phyloP scores from a whole-genome alignment of 2,888 invertebrate genomes.

The Stramonita haemastoma region DNA sequence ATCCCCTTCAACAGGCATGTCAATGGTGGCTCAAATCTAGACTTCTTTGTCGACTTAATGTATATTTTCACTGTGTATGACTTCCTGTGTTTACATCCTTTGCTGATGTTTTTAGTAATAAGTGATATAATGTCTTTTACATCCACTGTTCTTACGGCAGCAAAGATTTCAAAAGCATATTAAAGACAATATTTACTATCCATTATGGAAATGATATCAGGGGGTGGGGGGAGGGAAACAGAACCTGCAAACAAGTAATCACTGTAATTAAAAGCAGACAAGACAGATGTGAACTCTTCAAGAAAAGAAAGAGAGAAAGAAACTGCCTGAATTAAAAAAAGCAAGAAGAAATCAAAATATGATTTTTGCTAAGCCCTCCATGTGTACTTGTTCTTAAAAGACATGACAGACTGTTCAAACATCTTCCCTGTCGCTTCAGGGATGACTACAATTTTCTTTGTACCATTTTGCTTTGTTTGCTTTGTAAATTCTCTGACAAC shows the following conservation, averaged over 20 bases:
- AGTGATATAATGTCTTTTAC: no score
- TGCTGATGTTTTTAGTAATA: no score
- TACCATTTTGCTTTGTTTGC: constrained; percentile 23
- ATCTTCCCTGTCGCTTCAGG: no score
- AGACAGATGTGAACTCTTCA: background rate
- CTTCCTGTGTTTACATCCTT: no score
- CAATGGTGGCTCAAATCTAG: no score
- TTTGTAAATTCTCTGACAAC: background rate
- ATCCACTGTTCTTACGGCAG: no score
- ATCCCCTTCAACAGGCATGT: no score
- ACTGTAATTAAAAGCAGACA: constrained; percentile 30
- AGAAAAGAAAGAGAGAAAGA: background rate
- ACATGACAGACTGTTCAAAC: no score
- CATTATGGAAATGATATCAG: background rate
- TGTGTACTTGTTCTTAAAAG: no score
- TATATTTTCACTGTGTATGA: no score
- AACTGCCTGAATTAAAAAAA: background rate
- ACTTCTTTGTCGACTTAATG: no score
- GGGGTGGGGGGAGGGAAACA: background rate
- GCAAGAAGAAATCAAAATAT: no score
- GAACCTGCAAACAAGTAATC: constrained; percentile 33
- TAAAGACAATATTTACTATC: background rate
- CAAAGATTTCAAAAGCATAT: constrained; percentile 25
- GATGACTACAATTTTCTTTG: background rate
- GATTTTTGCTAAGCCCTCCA: background rate